Percentiles rank a stretch among this genome's conserved stretches.
Conservation (phyloP, 2,113 vertebrate species). For the Syngnathus scovelli region DNA sequence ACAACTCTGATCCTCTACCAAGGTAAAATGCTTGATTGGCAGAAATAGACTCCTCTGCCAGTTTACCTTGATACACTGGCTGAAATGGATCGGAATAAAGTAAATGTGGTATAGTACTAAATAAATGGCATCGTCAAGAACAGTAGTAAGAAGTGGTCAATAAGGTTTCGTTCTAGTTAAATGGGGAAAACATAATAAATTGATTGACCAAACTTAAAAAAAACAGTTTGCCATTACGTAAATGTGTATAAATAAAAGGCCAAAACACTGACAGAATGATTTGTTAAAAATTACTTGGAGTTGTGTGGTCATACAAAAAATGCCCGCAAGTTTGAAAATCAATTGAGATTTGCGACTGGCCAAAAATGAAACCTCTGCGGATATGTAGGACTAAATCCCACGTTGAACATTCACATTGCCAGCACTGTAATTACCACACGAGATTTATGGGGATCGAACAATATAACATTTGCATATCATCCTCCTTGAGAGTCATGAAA, state of each 20-base stretch:
- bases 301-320: background rate
- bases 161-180: background rate
- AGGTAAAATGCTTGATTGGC: background rate
- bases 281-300: background rate
- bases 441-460: slow-evolving; percentile 1
- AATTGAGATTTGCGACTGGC: background rate
- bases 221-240: background rate
- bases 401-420: background rate
- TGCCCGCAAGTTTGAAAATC: background rate
- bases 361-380: background rate
- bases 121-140: background rate
- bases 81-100: background rate
- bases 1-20: background rate
- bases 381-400: background rate
- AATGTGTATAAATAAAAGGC: background rate
- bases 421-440: background rate
- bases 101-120: background rate
- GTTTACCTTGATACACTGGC: background rate
- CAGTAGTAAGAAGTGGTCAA: background rate
- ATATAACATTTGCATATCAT: slow-evolving; percentile 1
- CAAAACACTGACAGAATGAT: background rate
- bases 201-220: too few relatives aligned
- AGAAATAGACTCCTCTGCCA: background rate
- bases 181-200: background rate
- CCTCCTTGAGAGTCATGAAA: slow-evolving; percentile 2